Evolutionary conservation across 2,113 vertebrate genomes (phyloP), one percentile per base, ranked within the genome.

Genomic region (Notothenia coriiceps): DNA sequence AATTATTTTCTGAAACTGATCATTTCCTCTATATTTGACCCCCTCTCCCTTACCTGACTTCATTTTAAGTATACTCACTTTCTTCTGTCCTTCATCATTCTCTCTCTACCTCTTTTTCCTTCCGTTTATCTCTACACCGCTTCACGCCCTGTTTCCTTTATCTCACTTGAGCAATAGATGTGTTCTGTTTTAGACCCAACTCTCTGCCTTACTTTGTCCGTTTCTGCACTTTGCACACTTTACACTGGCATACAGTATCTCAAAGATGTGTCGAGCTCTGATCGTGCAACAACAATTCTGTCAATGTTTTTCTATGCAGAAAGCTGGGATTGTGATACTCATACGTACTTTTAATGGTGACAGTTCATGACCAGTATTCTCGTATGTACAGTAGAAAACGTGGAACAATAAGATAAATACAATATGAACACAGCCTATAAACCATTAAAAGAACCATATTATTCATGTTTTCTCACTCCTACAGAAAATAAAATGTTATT

Each of bases 241-340:
- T 89, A 87, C 72, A 69, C 60, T 62, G 72, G 11, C 69, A 57
- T 67, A 51, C 63, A 6, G 68, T 83, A 54, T 84, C 59, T 85
- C 35, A 76, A 76, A 63, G 35, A 77, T 35, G 61, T 79, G 68
- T 75, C 62, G n/a, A 74, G 52, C 29, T 89, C 73, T 65, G 67
- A 69, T 76, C 73, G 55, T 74, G 75, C 78, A 80, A 68, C 81
- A 84, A 51, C 69, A 66, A 61, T 69, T 77, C 57, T 80, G 74
- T 91, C 72, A 68, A 79, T 77, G 77, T 85, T 88, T 88, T 91
- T 92, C 93, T 94, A 94, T 95, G 92, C 94, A 94, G 94, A 89
- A 80, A 86, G 78, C 74, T 69, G 60, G 66, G 54, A 82, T 83
- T 76, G 71, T 78, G 71, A 78, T 72, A 57, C 46, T 76, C 18